phyloP scores from a whole-genome alignment of 2,797 vertebrate species.

The Centroberyx gerrardi region DNA sequence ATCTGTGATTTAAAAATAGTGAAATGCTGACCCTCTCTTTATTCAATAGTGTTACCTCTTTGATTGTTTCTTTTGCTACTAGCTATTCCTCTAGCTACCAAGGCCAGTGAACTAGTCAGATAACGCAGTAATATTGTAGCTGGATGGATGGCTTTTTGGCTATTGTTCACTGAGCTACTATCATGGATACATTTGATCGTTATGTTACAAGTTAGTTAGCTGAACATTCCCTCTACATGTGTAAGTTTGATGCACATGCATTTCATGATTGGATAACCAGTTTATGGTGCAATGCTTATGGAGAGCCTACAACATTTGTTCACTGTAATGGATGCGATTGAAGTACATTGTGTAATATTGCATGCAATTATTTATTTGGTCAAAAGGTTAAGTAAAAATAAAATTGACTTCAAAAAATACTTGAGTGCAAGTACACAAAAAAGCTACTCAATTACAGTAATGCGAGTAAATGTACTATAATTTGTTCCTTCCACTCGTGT shows the following conservation, averaged over 20 bases:
- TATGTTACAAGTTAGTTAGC: conserved; percentile 56
- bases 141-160: conserved; percentile 37
- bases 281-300: conserved; percentile 13
- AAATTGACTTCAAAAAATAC: too few relatives aligned
- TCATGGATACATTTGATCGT: conserved; percentile 47
- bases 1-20: too few relatives aligned
- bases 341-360: conserved; percentile 25
- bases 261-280: conserved; percentile 39
- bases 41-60: not conserved
- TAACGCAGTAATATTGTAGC: conserved; percentile 23
- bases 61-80: conserved; percentile 24
- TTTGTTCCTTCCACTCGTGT: conserved; percentile 32
- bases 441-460: conserved; percentile 41
- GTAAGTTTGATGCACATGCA: conserved; percentile 40
- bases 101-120: not conserved
- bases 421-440: not conserved
- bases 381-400: too few relatives aligned
- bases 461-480: conserved; percentile 37
- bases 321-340: conserved; percentile 14
- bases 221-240: conserved; percentile 22
- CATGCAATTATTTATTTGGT: conserved; percentile 49
- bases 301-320: conserved; percentile 30
- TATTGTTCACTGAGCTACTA: conserved; percentile 44
- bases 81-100: not conserved
- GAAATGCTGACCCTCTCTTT: too few relatives aligned